Evolutionary conservation across 2,797 vertebrate species (phyloP).

Genomic region (Gymnothorax javanicus): DNA sequence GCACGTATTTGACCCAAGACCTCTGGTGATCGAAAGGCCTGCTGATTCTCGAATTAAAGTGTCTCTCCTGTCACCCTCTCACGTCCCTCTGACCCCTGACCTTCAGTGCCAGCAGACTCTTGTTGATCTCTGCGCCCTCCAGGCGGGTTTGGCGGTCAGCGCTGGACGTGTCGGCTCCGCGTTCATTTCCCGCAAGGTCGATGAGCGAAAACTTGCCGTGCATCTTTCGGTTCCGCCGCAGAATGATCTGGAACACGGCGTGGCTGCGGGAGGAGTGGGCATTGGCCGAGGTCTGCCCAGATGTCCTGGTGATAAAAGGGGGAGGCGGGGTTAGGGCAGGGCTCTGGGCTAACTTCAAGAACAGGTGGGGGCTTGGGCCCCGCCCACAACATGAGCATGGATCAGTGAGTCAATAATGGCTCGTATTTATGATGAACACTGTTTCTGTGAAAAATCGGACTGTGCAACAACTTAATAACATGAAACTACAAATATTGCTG

Average conservation of each 20-base stretch:
- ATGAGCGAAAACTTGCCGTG: conserved; percentile 98
- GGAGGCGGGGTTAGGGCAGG: neutral
- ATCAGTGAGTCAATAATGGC: neutral
- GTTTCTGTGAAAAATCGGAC: no score
- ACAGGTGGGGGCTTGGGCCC: neutral
- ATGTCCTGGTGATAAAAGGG: conserved; percentile 78
- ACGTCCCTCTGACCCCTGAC: conserved; percentile 61
- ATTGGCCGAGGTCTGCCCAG: conserved; percentile 96
- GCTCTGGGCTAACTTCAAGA: neutral
- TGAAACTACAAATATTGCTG: no score
- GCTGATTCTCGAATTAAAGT: no score
- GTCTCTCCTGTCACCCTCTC: no score
- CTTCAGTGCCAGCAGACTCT: conserved; percentile 97
- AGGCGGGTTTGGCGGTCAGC: conserved; percentile 94
- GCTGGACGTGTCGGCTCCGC: conserved; percentile 95
- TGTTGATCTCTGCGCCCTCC: conserved; percentile 98
- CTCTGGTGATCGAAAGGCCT: no score
- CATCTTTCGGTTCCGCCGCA: conserved; percentile 90
- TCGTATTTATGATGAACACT: neutral
- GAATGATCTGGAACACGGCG: conserved; percentile 97
- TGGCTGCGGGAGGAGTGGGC: conserved; percentile 97
- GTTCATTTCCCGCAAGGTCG: conserved; percentile 95
- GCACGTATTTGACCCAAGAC: no score
- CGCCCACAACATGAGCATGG: neutral
- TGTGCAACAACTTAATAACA: no score